A percentile compares a stretch with the other conserved stretches of the same genome.
Evolutionary conservation across 2,113 vertebrate genomes (phyloP).

Genomic region (Syrmaticus mikado): DNA sequence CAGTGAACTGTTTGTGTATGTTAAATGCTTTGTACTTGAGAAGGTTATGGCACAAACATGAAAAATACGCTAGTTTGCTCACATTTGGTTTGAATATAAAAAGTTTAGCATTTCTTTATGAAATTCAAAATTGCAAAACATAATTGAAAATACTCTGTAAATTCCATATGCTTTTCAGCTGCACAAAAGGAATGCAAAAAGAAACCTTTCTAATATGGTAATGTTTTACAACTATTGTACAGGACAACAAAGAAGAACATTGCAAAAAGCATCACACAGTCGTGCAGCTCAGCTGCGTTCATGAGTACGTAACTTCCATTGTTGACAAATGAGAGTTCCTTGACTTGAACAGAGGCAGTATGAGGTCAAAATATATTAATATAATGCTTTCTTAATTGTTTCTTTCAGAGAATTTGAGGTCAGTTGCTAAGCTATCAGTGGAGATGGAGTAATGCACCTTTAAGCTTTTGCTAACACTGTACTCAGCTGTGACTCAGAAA

Average conservation of each 20-base stretch:
- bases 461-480: not conserved
- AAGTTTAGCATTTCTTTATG: not conserved
- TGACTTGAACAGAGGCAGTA: not conserved
- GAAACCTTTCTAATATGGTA: not conserved
- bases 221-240: not conserved
- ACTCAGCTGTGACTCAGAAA: conserved; percentile 34
- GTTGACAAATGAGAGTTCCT: not conserved
- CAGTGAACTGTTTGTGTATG: not conserved
- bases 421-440: conserved; percentile 12
- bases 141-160: not conserved
- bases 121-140: not conserved
- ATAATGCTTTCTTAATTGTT: conserved; percentile 9
- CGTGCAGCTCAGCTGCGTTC: not conserved
- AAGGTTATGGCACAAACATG: not conserved
- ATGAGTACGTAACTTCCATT: not conserved
- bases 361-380: not conserved
- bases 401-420: conserved; percentile 34
- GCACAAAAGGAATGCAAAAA: not conserved
- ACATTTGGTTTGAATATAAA: not conserved
- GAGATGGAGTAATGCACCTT: conserved; percentile 49
- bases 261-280: not conserved
- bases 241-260: not conserved
- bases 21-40: not conserved
- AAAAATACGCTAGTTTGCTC: not conserved
- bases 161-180: not conserved